phyloP scores from a whole-genome alignment of 2,113 vertebrate genomes.

The Nesospiza acunhae region DNA sequence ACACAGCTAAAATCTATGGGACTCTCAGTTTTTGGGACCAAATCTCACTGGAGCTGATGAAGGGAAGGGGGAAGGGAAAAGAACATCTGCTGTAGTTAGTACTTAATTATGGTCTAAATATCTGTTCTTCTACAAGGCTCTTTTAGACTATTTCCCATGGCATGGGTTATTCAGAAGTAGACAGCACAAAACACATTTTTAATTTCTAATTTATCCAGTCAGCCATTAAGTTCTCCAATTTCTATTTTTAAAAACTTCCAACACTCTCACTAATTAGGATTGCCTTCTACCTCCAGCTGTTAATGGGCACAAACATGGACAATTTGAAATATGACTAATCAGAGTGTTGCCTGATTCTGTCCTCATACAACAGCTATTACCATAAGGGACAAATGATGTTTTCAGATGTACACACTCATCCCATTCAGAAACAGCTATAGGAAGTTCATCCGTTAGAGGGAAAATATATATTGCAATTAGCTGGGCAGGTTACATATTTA shows the following conservation, averaged over 20 bases:
- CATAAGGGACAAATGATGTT: constrained; percentile 20
- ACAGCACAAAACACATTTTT: neutral
- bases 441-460: neutral
- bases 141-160: neutral
- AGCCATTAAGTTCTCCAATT: neutral
- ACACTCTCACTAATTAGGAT: neutral
- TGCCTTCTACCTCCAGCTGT: constrained; percentile 15
- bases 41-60: neutral
- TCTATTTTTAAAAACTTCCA: constrained; percentile 2
- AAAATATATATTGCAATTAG: neutral
- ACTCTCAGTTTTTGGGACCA: neutral
- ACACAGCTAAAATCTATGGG: neutral
- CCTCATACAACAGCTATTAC: neutral
- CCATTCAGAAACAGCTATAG: neutral
- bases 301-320: neutral
- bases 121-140: neutral
- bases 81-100: neutral
- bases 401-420: neutral
- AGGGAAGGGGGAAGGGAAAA: neutral
- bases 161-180: neutral
- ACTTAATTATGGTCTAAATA: neutral
- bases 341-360: neutral
- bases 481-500: neutral
- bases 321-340: constrained; percentile 9
- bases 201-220: constrained; percentile 3